Percentiles rank a stretch among this genome's conserved stretches.
These are phyloP conservation scores for Agonopterix arenella DNA, from an alignment of 2,888 invertebrate species.

Conservation along the genomic window DNA sequence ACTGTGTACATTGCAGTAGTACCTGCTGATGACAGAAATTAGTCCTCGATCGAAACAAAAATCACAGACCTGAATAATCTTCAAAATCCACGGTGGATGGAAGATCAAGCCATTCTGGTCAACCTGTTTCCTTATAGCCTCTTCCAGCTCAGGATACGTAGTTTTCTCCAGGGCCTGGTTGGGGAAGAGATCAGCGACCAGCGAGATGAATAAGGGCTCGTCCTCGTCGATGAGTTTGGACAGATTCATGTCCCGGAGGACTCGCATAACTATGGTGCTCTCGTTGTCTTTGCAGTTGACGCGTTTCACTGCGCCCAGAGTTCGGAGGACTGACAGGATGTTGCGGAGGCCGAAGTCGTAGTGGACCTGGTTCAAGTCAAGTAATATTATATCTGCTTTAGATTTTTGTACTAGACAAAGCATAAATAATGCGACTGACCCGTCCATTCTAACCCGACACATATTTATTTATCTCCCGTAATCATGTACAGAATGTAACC, in stretches of 20 bases:
- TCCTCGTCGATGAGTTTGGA: conserved; percentile 98
- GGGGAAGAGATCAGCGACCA: conserved; percentile 97
- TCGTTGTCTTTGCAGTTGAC: conserved; percentile 95
- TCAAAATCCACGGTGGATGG: conserved; percentile 97
- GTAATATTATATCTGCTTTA: neutral
- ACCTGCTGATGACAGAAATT: too few relatives aligned
- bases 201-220: conserved; percentile 97
- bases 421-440: too few relatives aligned
- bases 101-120: conserved; percentile 88
- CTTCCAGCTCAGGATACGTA: conserved; percentile 89
- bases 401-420: too few relatives aligned
- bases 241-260: conserved; percentile 97
- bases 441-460: too few relatives aligned
- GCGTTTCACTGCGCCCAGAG: conserved; percentile 94
- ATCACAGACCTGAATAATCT: conserved; percentile 89
- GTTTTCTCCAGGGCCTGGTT: conserved; percentile 96
- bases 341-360: conserved; percentile 98
- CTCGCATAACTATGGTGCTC: conserved; percentile 96
- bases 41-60: neutral
- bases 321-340: conserved; percentile 94
- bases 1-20: too few relatives aligned
- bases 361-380: conserved; percentile 82
- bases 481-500: too few relatives aligned
- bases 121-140: conserved; percentile 90
- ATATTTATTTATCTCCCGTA: too few relatives aligned